Conservation (phyloP, 2,888 invertebrate genomes). For the Hemistola chrysoprasaria region DNA sequence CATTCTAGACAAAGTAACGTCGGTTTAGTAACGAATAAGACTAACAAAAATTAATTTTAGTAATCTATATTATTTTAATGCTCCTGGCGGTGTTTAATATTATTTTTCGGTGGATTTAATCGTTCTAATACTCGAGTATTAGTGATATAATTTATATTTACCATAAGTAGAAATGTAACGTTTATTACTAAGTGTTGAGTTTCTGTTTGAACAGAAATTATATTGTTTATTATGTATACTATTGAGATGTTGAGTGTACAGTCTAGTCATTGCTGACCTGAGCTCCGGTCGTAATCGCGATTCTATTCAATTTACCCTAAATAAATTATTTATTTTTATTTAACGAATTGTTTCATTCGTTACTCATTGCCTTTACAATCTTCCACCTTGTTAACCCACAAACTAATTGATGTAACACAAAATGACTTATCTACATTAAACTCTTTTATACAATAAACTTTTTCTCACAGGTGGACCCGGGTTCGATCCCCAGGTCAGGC, state of each 20-base stretch:
- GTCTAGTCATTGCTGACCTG: slow-evolving; percentile 77
- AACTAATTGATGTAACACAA: no score
- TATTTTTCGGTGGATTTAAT: slow-evolving; percentile 77
- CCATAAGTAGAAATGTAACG: slow-evolving; percentile 76
- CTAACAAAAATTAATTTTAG: slow-evolving; percentile 73
- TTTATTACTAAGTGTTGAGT: slow-evolving; percentile 77
- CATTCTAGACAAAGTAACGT: slow-evolving; percentile 47
- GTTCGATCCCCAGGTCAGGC: no score
- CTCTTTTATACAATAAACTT: no score
- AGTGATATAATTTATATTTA: slow-evolving; percentile 75
- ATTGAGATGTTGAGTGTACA: slow-evolving; percentile 78
- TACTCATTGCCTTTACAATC: neutral
- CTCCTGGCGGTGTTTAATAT: slow-evolving; percentile 72
- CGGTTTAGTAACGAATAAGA: slow-evolving; percentile 67
- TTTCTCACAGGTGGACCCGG: no score
- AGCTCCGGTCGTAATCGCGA: slow-evolving; percentile 70
- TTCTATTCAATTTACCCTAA: slow-evolving; percentile 67
- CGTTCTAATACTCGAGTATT: slow-evolving; percentile 82
- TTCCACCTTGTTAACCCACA: no score
- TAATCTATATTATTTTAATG: slow-evolving; percentile 60
- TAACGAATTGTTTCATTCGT: slow-evolving; percentile 55
- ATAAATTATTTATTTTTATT: slow-evolving; percentile 80
- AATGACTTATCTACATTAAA: no score
- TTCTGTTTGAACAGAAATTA: slow-evolving; percentile 76
- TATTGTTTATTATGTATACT: slow-evolving; percentile 74